These are phyloP conservation scores for Micronisus gabar DNA, from an alignment of 2,113 vertebrate species.

Conservation along the genomic window DNA sequence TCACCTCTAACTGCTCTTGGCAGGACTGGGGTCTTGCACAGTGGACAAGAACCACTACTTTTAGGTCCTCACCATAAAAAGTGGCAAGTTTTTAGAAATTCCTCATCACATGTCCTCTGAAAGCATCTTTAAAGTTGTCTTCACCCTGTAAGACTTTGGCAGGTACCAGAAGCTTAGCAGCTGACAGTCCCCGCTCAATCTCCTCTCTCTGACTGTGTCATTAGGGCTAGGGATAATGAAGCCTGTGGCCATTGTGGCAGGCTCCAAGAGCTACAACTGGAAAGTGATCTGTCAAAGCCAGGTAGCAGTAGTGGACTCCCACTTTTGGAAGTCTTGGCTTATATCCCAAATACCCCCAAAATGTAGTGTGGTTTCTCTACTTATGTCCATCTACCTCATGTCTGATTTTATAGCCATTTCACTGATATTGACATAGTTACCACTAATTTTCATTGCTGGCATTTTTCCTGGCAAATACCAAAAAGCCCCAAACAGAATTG, in stretches of 20 bases:
- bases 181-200: fast-evolving
- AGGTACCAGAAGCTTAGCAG: neutral
- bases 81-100: neutral
- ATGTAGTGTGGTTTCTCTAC: fast-evolving
- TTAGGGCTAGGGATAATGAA: neutral
- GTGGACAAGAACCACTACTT: fast-evolving
- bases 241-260: neutral
- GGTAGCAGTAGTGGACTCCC: neutral
- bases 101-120: fast-evolving
- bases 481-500: fast-evolving
- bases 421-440: fast-evolving
- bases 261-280: neutral
- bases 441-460: fast-evolving
- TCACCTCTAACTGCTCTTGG: neutral
- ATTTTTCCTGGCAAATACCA: neutral
- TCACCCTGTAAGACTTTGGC: neutral
- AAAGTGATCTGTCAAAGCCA: neutral
- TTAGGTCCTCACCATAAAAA: fast-evolving
- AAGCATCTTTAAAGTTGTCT: neutral
- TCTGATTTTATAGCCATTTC: neutral
- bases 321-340: neutral
- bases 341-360: neutral
- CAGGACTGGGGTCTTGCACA: fast-evolving
- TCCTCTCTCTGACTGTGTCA: neutral
- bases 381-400: fast-evolving